These are phyloP conservation scores for Onychomys leucogaster DNA, from an alignment of 2,797 vertebrate species.

Conservation along the genomic window DNA sequence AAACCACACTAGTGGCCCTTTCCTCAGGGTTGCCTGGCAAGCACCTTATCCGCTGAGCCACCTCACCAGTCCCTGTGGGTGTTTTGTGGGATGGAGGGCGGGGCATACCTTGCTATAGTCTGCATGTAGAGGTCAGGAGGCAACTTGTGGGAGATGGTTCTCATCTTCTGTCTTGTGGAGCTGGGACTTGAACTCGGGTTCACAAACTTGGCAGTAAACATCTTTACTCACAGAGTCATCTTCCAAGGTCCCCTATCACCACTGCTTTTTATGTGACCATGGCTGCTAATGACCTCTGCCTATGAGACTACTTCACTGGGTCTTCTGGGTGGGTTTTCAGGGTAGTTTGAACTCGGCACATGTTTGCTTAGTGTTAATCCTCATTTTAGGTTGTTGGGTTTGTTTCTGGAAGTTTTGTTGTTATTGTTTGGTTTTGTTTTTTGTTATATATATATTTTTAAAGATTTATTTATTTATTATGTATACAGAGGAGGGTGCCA, in stretches of 20 bases:
- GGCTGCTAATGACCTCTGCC: conserved; percentile 24
- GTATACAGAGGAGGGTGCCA: too few species aligned
- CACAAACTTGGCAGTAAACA: not conserved
- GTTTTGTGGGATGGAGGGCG: not conserved
- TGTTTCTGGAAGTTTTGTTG: not conserved
- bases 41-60: not conserved
- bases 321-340: not conserved
- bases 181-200: not conserved
- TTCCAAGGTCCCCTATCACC: not conserved
- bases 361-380: not conserved
- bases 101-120: not conserved
- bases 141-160: not conserved
- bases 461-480: too few species aligned
- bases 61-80: not conserved
- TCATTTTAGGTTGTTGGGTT: not conserved
- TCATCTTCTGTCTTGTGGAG: not conserved
- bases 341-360: not conserved
- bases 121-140: not conserved
- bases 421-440: not conserved
- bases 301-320: not conserved
- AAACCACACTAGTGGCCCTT: not conserved
- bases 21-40: not conserved
- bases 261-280: not conserved
- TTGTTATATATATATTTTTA: too few species aligned
- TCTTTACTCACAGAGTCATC: not conserved